Evolutionary conservation across 2,888 invertebrate species (phyloP).

Genomic region (Cancer borealis): DNA sequence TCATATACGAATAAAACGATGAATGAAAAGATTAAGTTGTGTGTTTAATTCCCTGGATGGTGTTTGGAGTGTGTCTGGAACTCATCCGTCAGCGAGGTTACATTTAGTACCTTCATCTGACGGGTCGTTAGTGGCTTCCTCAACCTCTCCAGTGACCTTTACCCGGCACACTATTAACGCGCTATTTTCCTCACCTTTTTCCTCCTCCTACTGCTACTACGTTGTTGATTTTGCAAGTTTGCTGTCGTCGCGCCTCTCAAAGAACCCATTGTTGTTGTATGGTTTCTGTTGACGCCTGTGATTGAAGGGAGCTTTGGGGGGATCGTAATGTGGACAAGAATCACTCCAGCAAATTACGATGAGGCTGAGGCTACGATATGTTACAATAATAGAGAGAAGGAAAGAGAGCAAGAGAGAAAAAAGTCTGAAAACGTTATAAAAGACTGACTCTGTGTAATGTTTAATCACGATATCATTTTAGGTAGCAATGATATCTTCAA

Average conservation of each 20-base stretch:
- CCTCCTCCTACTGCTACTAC: background rate
- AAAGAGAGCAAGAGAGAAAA: background rate
- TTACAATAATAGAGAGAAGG: too few species aligned
- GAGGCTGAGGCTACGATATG: too few species aligned
- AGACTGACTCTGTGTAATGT: background rate
- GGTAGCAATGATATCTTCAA: background rate
- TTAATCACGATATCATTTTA: background rate
- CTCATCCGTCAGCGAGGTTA: background rate
- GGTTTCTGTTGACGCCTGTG: background rate
- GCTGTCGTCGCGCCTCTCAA: background rate
- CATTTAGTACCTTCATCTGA: conserved; percentile 12
- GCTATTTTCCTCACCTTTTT: background rate
- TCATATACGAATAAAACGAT: background rate
- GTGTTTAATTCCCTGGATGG: background rate
- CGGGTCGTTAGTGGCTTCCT: conserved; percentile 13
- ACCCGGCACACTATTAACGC: background rate
- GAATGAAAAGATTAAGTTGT: background rate
- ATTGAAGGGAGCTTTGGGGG: background rate
- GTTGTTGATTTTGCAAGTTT: background rate
- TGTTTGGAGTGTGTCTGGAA: background rate
- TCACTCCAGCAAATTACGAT: background rate
- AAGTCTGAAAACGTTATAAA: background rate
- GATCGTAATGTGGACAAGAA: background rate
- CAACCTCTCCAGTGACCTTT: background rate
- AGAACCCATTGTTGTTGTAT: background rate